phyloP scores from a whole-genome alignment of 1,140 invertebrate genomes.

The Popillia japonica region DNA sequence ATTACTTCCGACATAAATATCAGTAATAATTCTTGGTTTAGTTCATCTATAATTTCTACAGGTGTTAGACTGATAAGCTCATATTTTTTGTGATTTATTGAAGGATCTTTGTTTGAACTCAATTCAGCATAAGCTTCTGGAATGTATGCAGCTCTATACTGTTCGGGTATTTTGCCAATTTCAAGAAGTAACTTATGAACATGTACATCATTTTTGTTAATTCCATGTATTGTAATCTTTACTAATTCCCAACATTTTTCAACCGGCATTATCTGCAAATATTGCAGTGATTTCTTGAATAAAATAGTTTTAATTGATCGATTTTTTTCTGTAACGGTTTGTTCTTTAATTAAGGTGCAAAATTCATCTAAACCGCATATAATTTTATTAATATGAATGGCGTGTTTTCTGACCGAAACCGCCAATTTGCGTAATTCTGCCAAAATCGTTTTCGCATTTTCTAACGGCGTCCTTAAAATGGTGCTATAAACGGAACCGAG shows the following conservation, averaged over 20 bases:
- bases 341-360: background rate
- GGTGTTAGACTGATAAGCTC: background rate
- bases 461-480: background rate
- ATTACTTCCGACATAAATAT: background rate
- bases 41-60: background rate
- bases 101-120: background rate
- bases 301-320: conserved; percentile 1
- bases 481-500: background rate
- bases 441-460: background rate
- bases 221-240: background rate
- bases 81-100: background rate
- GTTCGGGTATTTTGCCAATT: background rate
- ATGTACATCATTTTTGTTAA: background rate
- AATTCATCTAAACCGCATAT: background rate
- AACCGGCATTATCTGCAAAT: background rate
- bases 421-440: background rate
- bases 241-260: conserved; percentile 24
- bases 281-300: conserved; percentile 19
- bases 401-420: conserved; percentile 17
- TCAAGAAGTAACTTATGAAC: background rate
- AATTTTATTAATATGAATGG: conserved; percentile 20
- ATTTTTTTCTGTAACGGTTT: background rate
- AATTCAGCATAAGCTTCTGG: background rate
- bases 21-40: background rate
- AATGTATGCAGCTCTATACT: background rate